Base-by-base conservation (phyloP, 1,140 invertebrate species). In the Drosophila aff. region DNA sequence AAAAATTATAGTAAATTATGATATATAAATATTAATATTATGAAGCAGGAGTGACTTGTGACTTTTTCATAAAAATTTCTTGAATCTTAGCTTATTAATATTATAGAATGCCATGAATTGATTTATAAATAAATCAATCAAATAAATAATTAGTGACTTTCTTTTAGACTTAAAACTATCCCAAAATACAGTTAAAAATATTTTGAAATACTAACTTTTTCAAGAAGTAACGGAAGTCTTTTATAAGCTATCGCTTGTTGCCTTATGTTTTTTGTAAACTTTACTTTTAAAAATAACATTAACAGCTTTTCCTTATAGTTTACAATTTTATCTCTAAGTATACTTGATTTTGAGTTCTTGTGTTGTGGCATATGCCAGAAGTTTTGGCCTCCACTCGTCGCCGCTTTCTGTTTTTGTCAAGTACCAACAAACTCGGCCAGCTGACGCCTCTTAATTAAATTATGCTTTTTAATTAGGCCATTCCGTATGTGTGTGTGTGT, bases 391-490 rank as follows among this genome's bases (percentile, higher is more conserved):
- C 50, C 69, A 40, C 44, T 36, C 52, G n/a, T 43, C 21, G 63
- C 43, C 63, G 65, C 46, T 65, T 59, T 61, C 64, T 55, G 71
- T 69, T 68, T 67, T 62, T 69, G 77, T 63, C 73, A 62, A 65
- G 67, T 62, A 69, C 57, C 55, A 62, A 55, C 55, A 49, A 80
- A 61, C 59, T 76, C 66, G 58, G 55, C 62, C 81, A 74, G 82
- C 82, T 81, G 82, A 67, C 58, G 75, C 65, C 82, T 79, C 76
- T 86, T 86, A 86, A 86, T 86, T 86, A 82, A 87, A 87, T 87
- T 87, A 87, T 83, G 80, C 72, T 87, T 83, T 78, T 87, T 87
- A 87, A 87, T 87, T 87, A 89, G 81, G 80, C 68, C 80, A 80
- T 82, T 66, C 71, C 71, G 50, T 58, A 62, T 33, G 66, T 64